phyloP scores from a whole-genome alignment of 2,888 invertebrate species.

The Nezara viridula region DNA sequence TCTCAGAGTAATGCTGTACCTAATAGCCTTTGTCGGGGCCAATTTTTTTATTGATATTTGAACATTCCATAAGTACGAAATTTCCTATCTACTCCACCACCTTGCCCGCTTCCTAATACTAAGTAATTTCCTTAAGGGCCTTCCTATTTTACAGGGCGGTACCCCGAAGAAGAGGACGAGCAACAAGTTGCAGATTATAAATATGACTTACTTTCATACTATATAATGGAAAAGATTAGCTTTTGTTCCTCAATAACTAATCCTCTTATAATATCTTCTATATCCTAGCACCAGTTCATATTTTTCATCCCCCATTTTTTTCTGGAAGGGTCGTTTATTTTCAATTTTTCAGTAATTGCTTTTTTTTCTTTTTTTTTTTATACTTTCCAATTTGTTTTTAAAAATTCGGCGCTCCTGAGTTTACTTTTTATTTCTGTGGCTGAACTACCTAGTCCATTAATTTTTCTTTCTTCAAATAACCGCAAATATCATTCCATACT shows the following conservation, averaged over 20 bases:
- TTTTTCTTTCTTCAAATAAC: neutral
- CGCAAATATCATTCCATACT: too few species aligned
- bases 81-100: neutral
- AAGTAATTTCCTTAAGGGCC: neutral
- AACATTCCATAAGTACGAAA: too few species aligned
- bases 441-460: neutral
- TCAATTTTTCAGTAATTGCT: conserved; percentile 31
- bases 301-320: conserved; percentile 1
- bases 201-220: conserved; percentile 53
- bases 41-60: too few species aligned
- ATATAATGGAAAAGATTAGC: conserved; percentile 54
- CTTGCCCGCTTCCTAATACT: too few species aligned
- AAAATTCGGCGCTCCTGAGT: neutral
- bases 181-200: conserved; percentile 50
- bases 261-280: conserved; percentile 42
- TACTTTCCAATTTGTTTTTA: neutral
- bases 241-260: conserved; percentile 54
- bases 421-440: neutral
- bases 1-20: too few species aligned
- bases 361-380: conserved; percentile 17
- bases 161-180: conserved; percentile 17
- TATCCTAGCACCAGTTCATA: conserved; percentile 7
- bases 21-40: too few species aligned
- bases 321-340: neutral
- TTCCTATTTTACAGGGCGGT: neutral